Percentiles rank a stretch among this genome's conserved stretches.
These are phyloP conservation scores for Podilymbus podiceps DNA, from an alignment of 2,113 vertebrate species.

Conservation along the genomic window DNA sequence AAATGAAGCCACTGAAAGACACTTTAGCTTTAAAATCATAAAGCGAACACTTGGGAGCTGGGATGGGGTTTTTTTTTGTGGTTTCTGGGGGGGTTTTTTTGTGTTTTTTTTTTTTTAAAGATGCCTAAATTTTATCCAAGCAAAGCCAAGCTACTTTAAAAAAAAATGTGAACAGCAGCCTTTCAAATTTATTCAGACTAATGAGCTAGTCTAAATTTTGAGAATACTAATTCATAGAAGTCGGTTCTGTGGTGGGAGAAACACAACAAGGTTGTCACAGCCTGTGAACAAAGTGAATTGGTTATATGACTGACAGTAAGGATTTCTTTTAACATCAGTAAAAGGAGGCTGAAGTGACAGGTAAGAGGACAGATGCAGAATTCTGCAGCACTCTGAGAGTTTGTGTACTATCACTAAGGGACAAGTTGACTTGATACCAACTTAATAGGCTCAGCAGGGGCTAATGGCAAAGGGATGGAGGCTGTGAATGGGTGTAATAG, in stretches of 20 bases:
- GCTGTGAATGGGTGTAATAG: slow-evolving; percentile 11
- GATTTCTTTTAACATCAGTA: slow-evolving; percentile 99
- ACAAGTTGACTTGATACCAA: slow-evolving; percentile 68
- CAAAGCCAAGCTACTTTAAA: slow-evolving; percentile 61
- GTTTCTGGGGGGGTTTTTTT: too few species aligned
- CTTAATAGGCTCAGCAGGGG: slow-evolving; percentile 74
- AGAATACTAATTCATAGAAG: slow-evolving; percentile 83
- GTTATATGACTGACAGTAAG: slow-evolving; percentile 96
- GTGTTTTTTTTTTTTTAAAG: slow-evolving; percentile 53
- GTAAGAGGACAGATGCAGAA: slow-evolving; percentile 84
- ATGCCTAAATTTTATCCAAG: slow-evolving; percentile 72
- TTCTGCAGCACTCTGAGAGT: slow-evolving; percentile 80
- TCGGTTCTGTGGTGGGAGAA: slow-evolving; percentile 67
- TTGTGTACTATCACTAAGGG: slow-evolving; percentile 80
- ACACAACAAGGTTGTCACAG: slow-evolving; percentile 90
- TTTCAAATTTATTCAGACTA: slow-evolving; percentile 97
- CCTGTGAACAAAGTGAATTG: slow-evolving; percentile 97
- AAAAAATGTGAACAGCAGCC: slow-evolving; percentile 70
- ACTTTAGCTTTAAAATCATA: slow-evolving; percentile 46
- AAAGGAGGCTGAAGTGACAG: slow-evolving; percentile 89
- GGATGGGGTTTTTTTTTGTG: background rate
- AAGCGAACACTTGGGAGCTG: slow-evolving; percentile 34
- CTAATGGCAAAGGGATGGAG: slow-evolving; percentile 7
- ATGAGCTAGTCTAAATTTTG: slow-evolving; percentile 93
- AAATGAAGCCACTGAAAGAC: slow-evolving; percentile 23